Conservation (phyloP, 92 coral and sea anemone genomes). For the Porites evermanni region DNA sequence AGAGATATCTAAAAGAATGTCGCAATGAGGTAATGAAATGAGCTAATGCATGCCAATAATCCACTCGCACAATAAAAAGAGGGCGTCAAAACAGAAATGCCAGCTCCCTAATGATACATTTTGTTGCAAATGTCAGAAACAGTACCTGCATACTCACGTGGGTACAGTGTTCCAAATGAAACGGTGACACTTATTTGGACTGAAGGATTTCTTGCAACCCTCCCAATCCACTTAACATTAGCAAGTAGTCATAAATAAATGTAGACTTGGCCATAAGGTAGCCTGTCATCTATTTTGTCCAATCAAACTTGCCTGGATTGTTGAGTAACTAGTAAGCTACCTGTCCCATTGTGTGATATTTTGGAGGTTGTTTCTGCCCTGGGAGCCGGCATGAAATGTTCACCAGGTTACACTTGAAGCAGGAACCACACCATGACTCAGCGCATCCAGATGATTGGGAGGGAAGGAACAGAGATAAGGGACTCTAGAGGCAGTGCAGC, state of each 20-base stretch:
- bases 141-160: constrained; percentile 48
- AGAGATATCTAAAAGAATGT: constrained; percentile 79
- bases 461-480: constrained; percentile 77
- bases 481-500: constrained; percentile 1
- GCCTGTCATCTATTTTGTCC: constrained; percentile 7
- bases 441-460: constrained; percentile 92
- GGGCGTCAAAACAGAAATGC: constrained; percentile 74
- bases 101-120: constrained; percentile 68
- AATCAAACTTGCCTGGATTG: constrained; percentile 41
- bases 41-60: background rate
- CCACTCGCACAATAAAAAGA: constrained; percentile 27
- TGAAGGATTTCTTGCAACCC: background rate
- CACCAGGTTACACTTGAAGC: constrained; percentile 72
- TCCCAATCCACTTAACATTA: constrained; percentile 31
- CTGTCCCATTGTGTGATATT: constrained; percentile 23
- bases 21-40: too few relatives aligned
- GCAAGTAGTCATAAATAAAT: background rate
- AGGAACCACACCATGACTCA: constrained; percentile 95
- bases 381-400: constrained; percentile 79
- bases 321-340: background rate
- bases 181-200: background rate
- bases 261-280: background rate
- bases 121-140: constrained; percentile 33
- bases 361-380: constrained; percentile 53
- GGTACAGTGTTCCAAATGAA: constrained; percentile 54